Base-by-base conservation (phyloP, 53 echinoderm and acorn worm species). In the Astropecten irregularis region DNA sequence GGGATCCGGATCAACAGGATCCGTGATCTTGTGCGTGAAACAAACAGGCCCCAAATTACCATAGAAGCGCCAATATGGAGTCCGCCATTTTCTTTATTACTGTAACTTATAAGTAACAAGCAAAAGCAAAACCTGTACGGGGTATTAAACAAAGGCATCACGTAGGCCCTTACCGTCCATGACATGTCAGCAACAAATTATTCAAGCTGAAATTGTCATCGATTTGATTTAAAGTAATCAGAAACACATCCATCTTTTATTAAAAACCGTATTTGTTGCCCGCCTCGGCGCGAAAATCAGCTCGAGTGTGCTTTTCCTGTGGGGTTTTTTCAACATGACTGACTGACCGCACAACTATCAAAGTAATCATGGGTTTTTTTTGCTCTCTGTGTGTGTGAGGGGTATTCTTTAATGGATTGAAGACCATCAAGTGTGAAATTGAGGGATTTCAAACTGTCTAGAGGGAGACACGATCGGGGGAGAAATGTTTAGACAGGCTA, bases 381-480 rank as follows among this genome's bases (percentile, higher is more conserved):
- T 59, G 19, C 62, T 37, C n/a, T 26, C 7, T 22, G 13, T 29
- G 28, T 2, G 11, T 30, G 16, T 4, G 19, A 25, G 62, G 48
- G 62, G 29, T 60, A 28, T 30, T 31, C 44, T 33, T 60, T 79
- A 79, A 79, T 79, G 79, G 79, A 79, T 79, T 79, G 79, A 79
- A 79, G 79, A 79, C 48, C 62, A 46, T 62, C 79, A 79, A 79
- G 79, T 79, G 79, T 79, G 79, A 79, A 79, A 79, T 79, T 79
- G 79, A 79, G 79, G 79, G 79, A 79, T 79, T 79, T 79, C 79
- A 61, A 68, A 79, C 79, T 79, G 79, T 79, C 79, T 79, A 48
- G 46, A 16, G 26, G 22, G 79, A 79, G 79, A 79, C 79, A 40
- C 33, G 79, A 79, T 79, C 79, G 16, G 61, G 46, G 42, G 11